Evolutionary conservation across 2,113 vertebrate genomes (phyloP), one percentile per base, ranked within the genome.

Genomic region (Sander vitreus): DNA sequence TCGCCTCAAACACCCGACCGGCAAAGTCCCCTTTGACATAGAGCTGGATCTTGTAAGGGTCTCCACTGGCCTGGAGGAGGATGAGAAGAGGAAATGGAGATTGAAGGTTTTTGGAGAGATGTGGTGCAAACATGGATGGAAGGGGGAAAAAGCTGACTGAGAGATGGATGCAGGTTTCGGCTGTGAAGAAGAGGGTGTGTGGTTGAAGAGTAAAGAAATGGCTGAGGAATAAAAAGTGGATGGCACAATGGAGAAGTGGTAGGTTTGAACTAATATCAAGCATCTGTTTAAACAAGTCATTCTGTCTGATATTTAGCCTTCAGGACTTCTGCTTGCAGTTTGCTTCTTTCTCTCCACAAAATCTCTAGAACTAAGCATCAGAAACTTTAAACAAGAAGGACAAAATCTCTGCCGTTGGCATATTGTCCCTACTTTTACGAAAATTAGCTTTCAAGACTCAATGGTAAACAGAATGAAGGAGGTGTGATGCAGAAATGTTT

Each of bases 31-130:
- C 73, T 57, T 81, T 81, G 5, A 53, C 74, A 0, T 78, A 81
- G n/a, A 81, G 78, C 84, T 85, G 74, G 50, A 85, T 81, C 84
- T 58, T 73, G 50, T 73, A 30, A 9, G 78, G 23, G 13, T 81
- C 84, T 25, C 27, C 48, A 1, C 27, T 1, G 39, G 27, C 73
- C 78, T 85, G 73, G 78, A 39, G 10, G 33, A 0, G 14, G 64
- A 23, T 5, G 39, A 5, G 5, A 15, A 36, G 30, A 18, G 2
- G 33, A 36, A 62, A 36, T 18, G 2, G 59, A n/a, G 58, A 12
- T 15, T 10, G 33, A 4, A 43, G 21, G 53, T 21, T 16, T 72
- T 58, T 27, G 10, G 15, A 47, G 16, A 18, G 36, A 19, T 19
- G 33, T 18, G 33, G 14, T 43, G n/a, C 7, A 19, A 21, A 36